Base-by-base conservation (phyloP, 2,113 vertebrate species). In the Mastomys natalensis region DNA sequence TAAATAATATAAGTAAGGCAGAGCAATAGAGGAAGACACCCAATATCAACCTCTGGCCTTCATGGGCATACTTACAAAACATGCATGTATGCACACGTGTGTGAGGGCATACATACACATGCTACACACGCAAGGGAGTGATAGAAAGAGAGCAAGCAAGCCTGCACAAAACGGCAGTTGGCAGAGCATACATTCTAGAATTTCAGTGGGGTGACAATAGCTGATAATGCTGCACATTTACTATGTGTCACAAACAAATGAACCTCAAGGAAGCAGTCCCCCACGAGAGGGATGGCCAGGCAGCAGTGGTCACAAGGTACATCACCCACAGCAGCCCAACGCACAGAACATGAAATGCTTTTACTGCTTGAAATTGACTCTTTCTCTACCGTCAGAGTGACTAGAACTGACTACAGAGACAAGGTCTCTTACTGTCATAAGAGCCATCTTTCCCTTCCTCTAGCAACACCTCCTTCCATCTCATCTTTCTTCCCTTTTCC, bases 251-350 rank as follows among this genome's bases (percentile, higher is more conserved):
- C 45, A 48, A 70, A 55, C 78, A 34, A 45, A 82, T 10, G 37
- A n/a, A 55, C 2, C 37, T 10, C 90, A 91, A 40, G 26, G 26
- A 7, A 37, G 37, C 2, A 1, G n/a, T 21, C 45, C 26, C 31
- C 55, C 4, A 29, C 11, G 0, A 9, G 11, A 43, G 51, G 22
- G 15, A 17, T 3, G 4, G 5, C 31, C n/a, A 13, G 37, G 60
- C 24, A 81, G 53, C 26, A 17, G 29, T 22, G 26, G 4, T 1
- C 17, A 64, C 37, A 74, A 9, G n/a, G 31, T n/a, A 3, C 2
- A 1, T 48, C 53, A 34, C 17, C 31, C 86, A 34, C 51, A n/a
- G 51, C 3, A 2, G 10, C 37, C 24, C 51, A 70, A 22, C 15
- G 16, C 74, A 31, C n/a, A 29, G 29, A 64, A 51, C n/a, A 11